Conservation (phyloP, 2,888 invertebrate species). For the Ochlodes sylvanus region DNA sequence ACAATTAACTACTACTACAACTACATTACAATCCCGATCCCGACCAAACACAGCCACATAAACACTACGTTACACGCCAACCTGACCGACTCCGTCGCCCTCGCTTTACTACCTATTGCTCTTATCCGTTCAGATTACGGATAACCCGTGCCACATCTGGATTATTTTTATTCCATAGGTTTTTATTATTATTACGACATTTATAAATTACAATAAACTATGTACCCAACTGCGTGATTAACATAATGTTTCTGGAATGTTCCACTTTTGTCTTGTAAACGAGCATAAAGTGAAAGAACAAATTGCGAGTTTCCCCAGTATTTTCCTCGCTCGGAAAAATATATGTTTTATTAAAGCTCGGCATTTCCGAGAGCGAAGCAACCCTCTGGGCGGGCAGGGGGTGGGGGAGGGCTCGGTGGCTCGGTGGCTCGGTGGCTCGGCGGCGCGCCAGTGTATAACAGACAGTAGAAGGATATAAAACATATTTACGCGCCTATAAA, state of each 20-base stretch:
- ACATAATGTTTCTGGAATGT: slow-evolving; percentile 84
- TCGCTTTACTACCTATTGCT: slow-evolving; percentile 61
- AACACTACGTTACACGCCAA: slow-evolving; percentile 10
- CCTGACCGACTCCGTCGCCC: slow-evolving; percentile 46
- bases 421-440: slow-evolving; percentile 53
- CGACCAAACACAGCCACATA: slow-evolving; percentile 41
- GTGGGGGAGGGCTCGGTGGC: slow-evolving; percentile 52
- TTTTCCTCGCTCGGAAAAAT: slow-evolving; percentile 85
- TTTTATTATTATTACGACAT: slow-evolving; percentile 38
- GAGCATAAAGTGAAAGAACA: slow-evolving; percentile 86
- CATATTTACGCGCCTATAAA: slow-evolving; percentile 86
- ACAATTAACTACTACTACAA: slow-evolving; percentile 68
- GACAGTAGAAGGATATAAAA: slow-evolving; percentile 85
- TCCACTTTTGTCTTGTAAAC: slow-evolving; percentile 86
- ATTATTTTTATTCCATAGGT: slow-evolving; percentile 32
- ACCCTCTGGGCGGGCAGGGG: slow-evolving; percentile 70
- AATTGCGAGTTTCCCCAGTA: slow-evolving; percentile 85
- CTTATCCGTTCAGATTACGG: slow-evolving; percentile 4
- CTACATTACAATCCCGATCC: slow-evolving; percentile 65
- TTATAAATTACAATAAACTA: slow-evolving; percentile 66
- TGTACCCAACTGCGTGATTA: slow-evolving; percentile 80
- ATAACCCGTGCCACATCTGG: slow-evolving; percentile 21
- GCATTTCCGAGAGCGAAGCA: slow-evolving; percentile 84
- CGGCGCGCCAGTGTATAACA: slow-evolving; percentile 83
- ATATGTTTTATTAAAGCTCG: slow-evolving; percentile 86